Evolutionary conservation across 2,113 vertebrate species (phyloP).

Genomic region (Artemisiospiza belli): DNA sequence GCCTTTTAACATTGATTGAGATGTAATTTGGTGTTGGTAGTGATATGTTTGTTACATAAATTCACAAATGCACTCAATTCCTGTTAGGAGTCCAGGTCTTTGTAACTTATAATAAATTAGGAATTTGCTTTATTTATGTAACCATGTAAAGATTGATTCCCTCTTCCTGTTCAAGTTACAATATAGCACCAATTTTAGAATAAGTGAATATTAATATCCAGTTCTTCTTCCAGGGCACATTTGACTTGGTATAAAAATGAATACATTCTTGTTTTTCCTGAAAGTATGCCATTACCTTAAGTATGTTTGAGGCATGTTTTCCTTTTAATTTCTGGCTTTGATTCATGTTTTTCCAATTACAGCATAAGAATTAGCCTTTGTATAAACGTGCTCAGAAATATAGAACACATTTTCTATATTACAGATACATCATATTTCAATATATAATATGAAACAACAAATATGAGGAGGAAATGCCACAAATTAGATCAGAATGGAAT

Average conservation of each 20-base stretch:
- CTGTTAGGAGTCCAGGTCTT: conserved; percentile 15
- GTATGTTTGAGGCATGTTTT: neutral
- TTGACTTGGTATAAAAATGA: neutral
- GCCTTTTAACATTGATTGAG: conserved; percentile 76
- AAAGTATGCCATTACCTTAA: neutral
- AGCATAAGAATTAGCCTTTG: conserved; percentile 29
- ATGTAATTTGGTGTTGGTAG: conserved; percentile 68
- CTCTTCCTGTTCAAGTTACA: neutral
- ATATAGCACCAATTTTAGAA: neutral
- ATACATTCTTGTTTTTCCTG: neutral
- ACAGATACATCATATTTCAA: conserved; percentile 37
- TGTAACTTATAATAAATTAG: conserved; percentile 58
- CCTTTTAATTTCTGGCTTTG: neutral
- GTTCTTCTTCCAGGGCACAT: neutral
- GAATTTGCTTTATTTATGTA: conserved; percentile 47
- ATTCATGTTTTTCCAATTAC: conserved; percentile 41
- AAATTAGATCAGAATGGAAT: conserved; percentile 52
- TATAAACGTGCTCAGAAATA: neutral
- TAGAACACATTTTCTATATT: conserved; percentile 25
- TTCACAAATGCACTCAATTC: conserved; percentile 31
- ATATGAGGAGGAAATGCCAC: conserved; percentile 44
- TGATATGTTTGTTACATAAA: conserved; percentile 38
- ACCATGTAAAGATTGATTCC: conserved; percentile 21
- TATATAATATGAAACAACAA: conserved; percentile 38
- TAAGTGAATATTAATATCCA: neutral